Base-by-base conservation (phyloP, 2,113 vertebrate species). In the Empidonax traillii region DNA sequence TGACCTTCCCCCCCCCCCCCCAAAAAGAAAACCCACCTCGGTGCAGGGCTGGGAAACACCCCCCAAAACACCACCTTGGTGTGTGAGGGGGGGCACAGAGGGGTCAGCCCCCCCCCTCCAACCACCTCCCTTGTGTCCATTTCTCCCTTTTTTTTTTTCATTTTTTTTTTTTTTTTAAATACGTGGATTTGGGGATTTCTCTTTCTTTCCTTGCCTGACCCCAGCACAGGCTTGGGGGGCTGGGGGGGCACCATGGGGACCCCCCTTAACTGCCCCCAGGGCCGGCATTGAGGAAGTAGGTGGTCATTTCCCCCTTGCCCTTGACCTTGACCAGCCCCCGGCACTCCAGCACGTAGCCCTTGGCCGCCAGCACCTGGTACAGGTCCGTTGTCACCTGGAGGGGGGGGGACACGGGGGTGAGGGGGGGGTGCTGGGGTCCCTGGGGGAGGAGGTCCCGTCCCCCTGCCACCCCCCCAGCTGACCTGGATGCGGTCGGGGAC, bases 281-380 rank as follows among this genome's bases (percentile, higher is more conserved):
- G 47, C 98, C 99, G 1, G 99, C 98, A 21, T 99, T 99, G 97
- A 99, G 98, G 98, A 99, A 99, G 97, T 99, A 99, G 94, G 99
- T 99, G 80, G 98, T 99, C 99, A 99, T 99, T 96, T 99, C 99
- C n/a, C 99, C 99, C 97, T 99, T 99, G 87, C 99, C 99, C 97
- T 99, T 99, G 91, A 99, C 99, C 96, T 99, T 99, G 43, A 99
- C 98, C 47, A 99, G 98, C 27, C 99, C 99, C 28, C 99, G 98
- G 76, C 98, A 99, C 97, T 99, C 99, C 98, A 99, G 94, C 94
- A 98, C 98, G 74, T 99, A 99, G 80, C 99, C 99, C 98, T 99
- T 99, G 97, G 93, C 97, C 24, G 97, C 97, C 95, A 99, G 98
- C 96, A 99, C 99, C 98, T 99, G 99, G 98, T 99, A 97, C 93